Evolutionary conservation across 2,888 invertebrate genomes (phyloP), one percentile per base, ranked within the genome.

Genomic region (Leistus spinibarbis): DNA sequence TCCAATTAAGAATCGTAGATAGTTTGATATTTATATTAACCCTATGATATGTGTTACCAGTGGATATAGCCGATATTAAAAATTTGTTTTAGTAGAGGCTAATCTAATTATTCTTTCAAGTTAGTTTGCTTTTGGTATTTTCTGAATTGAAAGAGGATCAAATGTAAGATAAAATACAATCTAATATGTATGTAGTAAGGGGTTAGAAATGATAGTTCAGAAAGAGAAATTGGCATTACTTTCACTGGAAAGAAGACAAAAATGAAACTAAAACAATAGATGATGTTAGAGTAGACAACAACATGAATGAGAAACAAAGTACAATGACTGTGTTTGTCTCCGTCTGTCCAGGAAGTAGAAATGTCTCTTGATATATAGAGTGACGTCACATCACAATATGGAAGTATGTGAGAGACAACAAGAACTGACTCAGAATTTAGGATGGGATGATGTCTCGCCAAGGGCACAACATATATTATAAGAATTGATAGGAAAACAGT

Each of bases 341-440:
- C 40, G 40, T 40, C 40, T 40, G 40, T 40, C 40, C 40, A 40
- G 40, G 40, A 40, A 40, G 40, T 40, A 40, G 40, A 40, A 40
- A 40, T 40, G 40, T 40, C 40, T 40, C 40, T 40, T 40, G 40
- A 40, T 40, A 40, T 40, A 60, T 60, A 60, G 17, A 60, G 22
- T 60, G 60, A 60, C 60, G 60, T 60, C 60, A 60, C 60, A 60
- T 40, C 16, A 60, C 22, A 20, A 60, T 60, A 60, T 60, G 60
- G 60, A 40, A 60, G 60, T 60, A 10, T 60, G 60, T 16, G 60
- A 60, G 40, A 40, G 40, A 40, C 40, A 13, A 40, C 40, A 40
- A 40, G 20, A 60, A 60, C 60, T 60, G 60, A 60, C 60, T 60
- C 60, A 60, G 60, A 60, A 60, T 60, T 60, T 20, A 60, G 20